These are phyloP conservation scores for Cecropterus lyciades DNA, from an alignment of 1,140 invertebrate genomes.

Conservation along the genomic window DNA sequence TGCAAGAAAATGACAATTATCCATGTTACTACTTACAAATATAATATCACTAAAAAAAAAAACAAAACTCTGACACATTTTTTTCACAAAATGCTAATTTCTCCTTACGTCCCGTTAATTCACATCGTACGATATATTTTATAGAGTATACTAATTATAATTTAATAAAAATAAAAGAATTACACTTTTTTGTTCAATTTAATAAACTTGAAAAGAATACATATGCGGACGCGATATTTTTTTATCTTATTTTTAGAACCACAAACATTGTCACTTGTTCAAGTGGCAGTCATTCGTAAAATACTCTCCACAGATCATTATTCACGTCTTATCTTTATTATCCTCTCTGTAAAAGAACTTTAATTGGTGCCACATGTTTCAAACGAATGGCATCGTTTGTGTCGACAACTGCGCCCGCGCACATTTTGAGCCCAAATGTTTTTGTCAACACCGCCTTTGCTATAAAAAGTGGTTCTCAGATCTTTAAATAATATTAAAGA, in stretches of 20 bases:
- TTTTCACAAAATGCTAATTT: too few relatives aligned
- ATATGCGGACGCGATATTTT: conserved; percentile 2
- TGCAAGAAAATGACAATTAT: too few relatives aligned
- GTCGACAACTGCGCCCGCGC: conserved; percentile 59
- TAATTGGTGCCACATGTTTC: conserved; percentile 80
- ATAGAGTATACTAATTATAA: too few relatives aligned
- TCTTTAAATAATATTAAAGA: conserved; percentile 13
- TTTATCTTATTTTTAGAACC: conserved; percentile 37
- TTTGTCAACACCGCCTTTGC: conserved; percentile 46
- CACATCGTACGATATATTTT: too few relatives aligned
- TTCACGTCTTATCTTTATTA: conserved; percentile 78
- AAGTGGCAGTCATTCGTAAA: conserved; percentile 75
- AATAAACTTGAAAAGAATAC: neutral
- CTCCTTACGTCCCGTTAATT: too few relatives aligned
- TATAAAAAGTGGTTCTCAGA: conserved; percentile 24
- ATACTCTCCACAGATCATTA: conserved; percentile 76
- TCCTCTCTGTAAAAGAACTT: conserved; percentile 71
- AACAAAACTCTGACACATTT: too few relatives aligned
- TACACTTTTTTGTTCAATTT: too few relatives aligned
- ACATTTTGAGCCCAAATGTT: conserved; percentile 55
- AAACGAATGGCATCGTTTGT: conserved; percentile 57
- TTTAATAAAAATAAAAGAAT: too few relatives aligned
- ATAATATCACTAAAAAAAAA: too few relatives aligned
- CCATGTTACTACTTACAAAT: too few relatives aligned
- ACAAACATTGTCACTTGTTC: conserved; percentile 61